Percentiles rank a stretch among this genome's conserved stretches.
These are phyloP conservation scores for Cheilosia vernalis DNA, from an alignment of 2,888 invertebrate genomes.

Conservation along the genomic window DNA sequence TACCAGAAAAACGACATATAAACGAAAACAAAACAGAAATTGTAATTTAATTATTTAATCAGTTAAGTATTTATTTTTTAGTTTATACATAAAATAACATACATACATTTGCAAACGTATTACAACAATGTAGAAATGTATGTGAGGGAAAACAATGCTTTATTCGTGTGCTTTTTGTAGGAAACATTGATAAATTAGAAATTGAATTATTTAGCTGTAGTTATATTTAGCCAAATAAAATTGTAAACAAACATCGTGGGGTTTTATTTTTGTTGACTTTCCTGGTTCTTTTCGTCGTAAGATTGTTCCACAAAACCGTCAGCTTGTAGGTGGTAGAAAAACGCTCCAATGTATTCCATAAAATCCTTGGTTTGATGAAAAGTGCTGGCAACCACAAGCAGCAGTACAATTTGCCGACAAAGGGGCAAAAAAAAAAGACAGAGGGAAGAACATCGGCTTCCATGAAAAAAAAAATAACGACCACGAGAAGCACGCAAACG, in stretches of 20 bases:
- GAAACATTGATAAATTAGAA: slow-evolving; percentile 29
- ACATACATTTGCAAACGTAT: slow-evolving; percentile 7
- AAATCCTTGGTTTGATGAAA: no score
- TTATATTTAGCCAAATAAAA: slow-evolving; percentile 62
- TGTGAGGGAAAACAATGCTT: slow-evolving; percentile 61
- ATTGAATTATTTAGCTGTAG: slow-evolving; percentile 52
- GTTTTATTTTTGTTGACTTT: background rate
- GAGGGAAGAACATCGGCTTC: no score
- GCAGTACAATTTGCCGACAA: no score
- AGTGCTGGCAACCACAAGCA: no score
- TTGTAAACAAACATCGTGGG: background rate
- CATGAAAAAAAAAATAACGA: no score
- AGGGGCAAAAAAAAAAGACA: no score
- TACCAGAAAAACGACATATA: background rate
- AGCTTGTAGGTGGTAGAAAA: no score
- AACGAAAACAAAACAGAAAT: background rate
- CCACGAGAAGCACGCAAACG: no score
- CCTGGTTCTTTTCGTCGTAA: background rate
- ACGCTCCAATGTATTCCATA: no score
- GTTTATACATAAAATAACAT: background rate
- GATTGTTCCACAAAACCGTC: no score
- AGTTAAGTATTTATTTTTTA: slow-evolving; percentile 3
- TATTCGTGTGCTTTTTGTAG: slow-evolving; percentile 71
- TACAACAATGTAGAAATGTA: slow-evolving; percentile 27
- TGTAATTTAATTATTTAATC: slow-evolving; percentile 15